Conservation (phyloP, 2,113 vertebrate genomes). For the Rhombomys opimus region DNA sequence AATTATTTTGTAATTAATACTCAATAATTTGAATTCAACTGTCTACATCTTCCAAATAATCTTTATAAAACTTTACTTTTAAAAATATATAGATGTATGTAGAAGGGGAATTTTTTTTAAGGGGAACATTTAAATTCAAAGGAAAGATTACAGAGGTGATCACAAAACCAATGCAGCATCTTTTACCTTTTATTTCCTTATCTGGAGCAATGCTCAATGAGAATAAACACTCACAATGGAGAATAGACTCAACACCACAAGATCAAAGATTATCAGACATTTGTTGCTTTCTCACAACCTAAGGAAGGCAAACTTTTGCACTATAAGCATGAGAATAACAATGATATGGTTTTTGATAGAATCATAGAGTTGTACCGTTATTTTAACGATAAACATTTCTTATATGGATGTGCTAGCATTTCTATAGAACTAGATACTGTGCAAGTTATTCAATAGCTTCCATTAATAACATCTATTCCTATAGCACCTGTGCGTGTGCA, state of each 20-base stretch:
- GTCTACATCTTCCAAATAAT: not conserved
- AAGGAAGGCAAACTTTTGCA: not conserved
- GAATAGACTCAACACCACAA: not conserved
- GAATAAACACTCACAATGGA: slow-evolving; percentile 17
- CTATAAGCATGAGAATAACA: not conserved
- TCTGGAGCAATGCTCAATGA: slow-evolving; percentile 15
- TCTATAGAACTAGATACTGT: not conserved
- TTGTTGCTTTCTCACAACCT: not conserved
- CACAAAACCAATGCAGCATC: not conserved
- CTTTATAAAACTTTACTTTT: slow-evolving; percentile 36
- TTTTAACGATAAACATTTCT: slow-evolving; percentile 42
- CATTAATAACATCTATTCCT: slow-evolving; percentile 22
- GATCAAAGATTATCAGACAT: not conserved
- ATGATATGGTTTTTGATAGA: slow-evolving; percentile 23
- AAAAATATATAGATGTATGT: not conserved
- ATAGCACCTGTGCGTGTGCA: not conserved
- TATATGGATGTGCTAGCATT: not conserved
- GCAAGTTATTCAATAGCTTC: slow-evolving; percentile 12
- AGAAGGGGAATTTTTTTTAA: not conserved
- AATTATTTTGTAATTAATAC: not conserved
- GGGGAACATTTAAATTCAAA: not conserved
- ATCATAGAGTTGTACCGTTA: not conserved
- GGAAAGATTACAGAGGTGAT: not conserved
- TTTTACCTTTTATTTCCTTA: not conserved
- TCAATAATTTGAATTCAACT: slow-evolving; percentile 13